Evolutionary conservation across 2,113 vertebrate genomes (phyloP).

Genomic region (Tretioscincus oriximinensis): DNA sequence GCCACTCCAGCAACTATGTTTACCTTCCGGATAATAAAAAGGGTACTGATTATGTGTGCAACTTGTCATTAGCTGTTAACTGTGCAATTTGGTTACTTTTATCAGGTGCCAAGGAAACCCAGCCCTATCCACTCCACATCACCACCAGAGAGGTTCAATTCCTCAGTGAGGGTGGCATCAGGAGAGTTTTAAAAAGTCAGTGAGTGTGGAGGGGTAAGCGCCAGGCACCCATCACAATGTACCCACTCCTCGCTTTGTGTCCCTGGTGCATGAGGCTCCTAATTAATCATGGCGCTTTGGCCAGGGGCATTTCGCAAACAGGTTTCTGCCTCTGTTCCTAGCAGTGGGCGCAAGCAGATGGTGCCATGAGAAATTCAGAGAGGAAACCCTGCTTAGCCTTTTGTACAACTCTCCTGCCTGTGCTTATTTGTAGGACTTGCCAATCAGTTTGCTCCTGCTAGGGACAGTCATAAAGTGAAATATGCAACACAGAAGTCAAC

Average conservation of each 20-base stretch:
- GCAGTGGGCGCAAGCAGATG: not conserved
- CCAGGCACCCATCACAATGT: not conserved
- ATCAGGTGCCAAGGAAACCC: constrained; percentile 58
- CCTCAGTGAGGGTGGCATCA: constrained; percentile 6
- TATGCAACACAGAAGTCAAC: too few relatives aligned
- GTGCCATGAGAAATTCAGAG: not conserved
- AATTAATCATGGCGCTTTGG: not conserved
- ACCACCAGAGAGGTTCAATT: constrained; percentile 27
- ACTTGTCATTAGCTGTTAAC: constrained; percentile 59
- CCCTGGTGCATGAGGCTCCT: not conserved
- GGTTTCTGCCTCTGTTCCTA: not conserved
- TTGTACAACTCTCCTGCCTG: too few relatives aligned
- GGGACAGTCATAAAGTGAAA: too few relatives aligned
- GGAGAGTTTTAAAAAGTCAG: not conserved
- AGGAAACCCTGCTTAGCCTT: not conserved
- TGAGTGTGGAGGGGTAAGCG: not conserved
- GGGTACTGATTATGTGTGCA: constrained; percentile 63
- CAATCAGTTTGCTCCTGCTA: too few relatives aligned
- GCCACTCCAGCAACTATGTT: constrained; percentile 38
- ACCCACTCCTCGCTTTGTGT: not conserved
- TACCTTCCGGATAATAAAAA: constrained; percentile 59
- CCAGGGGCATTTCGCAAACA: not conserved
- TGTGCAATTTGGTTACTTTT: constrained; percentile 62
- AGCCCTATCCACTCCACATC: not conserved
- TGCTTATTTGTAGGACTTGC: too few relatives aligned